Conservation (phyloP, 2,888 invertebrate genomes). For the Ernsta delagoae region DNA sequence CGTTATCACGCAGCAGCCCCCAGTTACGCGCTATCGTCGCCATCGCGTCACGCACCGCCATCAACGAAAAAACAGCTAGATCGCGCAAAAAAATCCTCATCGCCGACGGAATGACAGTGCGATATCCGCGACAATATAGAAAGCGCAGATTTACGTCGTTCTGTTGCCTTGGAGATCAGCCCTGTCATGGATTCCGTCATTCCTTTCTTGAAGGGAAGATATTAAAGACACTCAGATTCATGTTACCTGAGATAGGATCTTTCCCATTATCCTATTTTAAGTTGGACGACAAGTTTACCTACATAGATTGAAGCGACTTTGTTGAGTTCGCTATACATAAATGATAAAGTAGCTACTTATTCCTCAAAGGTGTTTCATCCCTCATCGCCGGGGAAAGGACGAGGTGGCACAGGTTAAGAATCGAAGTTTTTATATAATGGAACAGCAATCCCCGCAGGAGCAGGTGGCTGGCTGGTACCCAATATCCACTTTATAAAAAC, state of each 20-base stretch:
- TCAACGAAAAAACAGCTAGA: slow-evolving; percentile 22
- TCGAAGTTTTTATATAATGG: slow-evolving; percentile 27
- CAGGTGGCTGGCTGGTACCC: slow-evolving; percentile 18
- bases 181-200: no score
- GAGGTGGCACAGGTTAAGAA: slow-evolving; percentile 19
- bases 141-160: no score
- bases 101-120: slow-evolving; percentile 11
- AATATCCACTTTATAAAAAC: slow-evolving; percentile 8
- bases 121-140: background rate
- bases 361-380: slow-evolving; percentile 6
- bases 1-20: slow-evolving; percentile 38
- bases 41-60: slow-evolving; percentile 34
- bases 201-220: no score
- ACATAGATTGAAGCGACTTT: no score
- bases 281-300: no score
- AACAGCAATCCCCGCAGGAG: slow-evolving; percentile 23
- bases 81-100: slow-evolving; percentile 11
- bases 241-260: no score
- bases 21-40: slow-evolving; percentile 38
- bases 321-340: no score
- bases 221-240: no score
- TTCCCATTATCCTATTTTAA: no score
- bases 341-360: background rate
- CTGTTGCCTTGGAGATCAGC: no score
- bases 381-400: background rate